Evolutionary conservation across 2,113 vertebrate species (phyloP).

Genomic region (Thamnophis sirtalis): DNA sequence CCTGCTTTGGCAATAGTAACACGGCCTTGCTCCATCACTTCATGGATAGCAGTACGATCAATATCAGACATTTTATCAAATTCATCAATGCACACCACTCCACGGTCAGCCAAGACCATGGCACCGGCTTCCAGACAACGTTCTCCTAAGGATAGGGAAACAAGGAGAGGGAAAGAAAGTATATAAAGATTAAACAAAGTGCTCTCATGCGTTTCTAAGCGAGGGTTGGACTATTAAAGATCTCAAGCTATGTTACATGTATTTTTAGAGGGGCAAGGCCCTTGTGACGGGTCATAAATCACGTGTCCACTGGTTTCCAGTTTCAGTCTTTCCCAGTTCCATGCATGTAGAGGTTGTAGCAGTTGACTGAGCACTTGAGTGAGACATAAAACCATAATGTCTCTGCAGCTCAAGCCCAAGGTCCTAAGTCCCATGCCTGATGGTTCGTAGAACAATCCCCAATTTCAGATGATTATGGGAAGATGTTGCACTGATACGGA

Average conservation of each 20-base stretch:
- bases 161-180: neutral
- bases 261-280: too few relatives aligned
- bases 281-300: too few relatives aligned
- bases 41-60: conserved; percentile 96
- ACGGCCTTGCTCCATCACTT: conserved; percentile 97
- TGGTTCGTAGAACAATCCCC: too few relatives aligned
- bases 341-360: too few relatives aligned
- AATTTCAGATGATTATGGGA: too few relatives aligned
- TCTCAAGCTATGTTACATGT: neutral
- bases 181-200: neutral
- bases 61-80: conserved; percentile 99
- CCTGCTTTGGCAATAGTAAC: conserved; percentile 97
- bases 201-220: neutral
- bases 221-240: neutral
- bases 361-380: too few relatives aligned
- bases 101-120: conserved; percentile 94
- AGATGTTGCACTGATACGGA: too few relatives aligned
- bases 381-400: too few relatives aligned
- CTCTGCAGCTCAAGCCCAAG: too few relatives aligned
- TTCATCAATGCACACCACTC: conserved; percentile 96
- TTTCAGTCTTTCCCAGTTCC: too few relatives aligned
- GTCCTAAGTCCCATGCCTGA: too few relatives aligned
- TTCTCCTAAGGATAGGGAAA: conserved; percentile 70
- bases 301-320: too few relatives aligned
- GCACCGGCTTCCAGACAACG: conserved; percentile 91